A percentile compares a stretch with the other conserved stretches of the same genome.
phyloP scores from a whole-genome alignment of 1,140 invertebrate genomes.

The Drosophila leontia region DNA sequence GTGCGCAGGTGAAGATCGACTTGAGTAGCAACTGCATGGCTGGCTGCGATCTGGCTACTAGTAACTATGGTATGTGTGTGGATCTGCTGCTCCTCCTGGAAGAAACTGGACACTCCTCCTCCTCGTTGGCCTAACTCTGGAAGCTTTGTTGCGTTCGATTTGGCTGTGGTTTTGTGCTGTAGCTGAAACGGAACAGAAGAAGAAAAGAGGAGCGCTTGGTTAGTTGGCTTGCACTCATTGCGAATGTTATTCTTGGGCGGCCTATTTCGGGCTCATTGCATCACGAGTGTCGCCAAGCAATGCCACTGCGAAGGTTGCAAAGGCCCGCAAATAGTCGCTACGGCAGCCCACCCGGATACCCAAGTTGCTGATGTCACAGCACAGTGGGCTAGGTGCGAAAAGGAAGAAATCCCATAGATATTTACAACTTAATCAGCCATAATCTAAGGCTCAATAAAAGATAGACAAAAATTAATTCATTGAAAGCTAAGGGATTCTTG shows the following conservation, averaged over 20 bases:
- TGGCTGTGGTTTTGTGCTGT: slow-evolving; percentile 64
- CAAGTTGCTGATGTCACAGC: slow-evolving; percentile 6
- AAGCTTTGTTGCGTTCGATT: slow-evolving; percentile 73
- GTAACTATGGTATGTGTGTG: slow-evolving; percentile 13
- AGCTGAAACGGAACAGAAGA: slow-evolving; percentile 6
- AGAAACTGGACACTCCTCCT: slow-evolving; percentile 41
- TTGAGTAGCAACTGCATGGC: slow-evolving; percentile 61
- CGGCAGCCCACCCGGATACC: slow-evolving; percentile 6
- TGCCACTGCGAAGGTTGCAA: slow-evolving; percentile 58
- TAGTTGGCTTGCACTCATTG: slow-evolving; percentile 28
- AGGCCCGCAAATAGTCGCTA: slow-evolving; percentile 53
- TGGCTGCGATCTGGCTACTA: slow-evolving; percentile 7
- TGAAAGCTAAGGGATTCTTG: background rate
- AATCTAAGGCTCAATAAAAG: background rate
- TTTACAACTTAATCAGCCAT: background rate
- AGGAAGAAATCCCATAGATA: background rate
- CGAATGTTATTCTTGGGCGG: slow-evolving; percentile 27
- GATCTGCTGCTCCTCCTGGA: slow-evolving; percentile 44
- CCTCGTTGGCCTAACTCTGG: slow-evolving; percentile 51
- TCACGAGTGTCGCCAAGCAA: slow-evolving; percentile 55
- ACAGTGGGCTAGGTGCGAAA: background rate
- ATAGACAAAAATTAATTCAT: background rate
- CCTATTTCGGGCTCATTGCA: slow-evolving; percentile 57
- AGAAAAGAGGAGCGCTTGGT: slow-evolving; percentile 21
- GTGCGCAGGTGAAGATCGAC: slow-evolving; percentile 51